Evolutionary conservation across 2,797 vertebrate genomes (phyloP).

Genomic region (Apogon talboti): DNA sequence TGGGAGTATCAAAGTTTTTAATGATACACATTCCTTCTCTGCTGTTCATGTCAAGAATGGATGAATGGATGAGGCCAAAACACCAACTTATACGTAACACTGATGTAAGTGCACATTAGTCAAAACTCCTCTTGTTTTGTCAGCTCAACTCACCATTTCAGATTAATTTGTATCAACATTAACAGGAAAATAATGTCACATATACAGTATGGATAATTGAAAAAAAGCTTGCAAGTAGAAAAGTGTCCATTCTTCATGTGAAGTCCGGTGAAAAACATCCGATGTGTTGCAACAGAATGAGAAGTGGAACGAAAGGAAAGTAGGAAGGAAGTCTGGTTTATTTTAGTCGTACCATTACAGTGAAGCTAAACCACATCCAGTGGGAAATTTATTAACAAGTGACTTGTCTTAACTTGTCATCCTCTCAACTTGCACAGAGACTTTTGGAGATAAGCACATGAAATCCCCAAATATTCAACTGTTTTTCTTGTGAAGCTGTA

Average conservation of each 20-base stretch:
- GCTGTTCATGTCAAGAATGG: neutral
- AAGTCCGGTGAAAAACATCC: slow-evolving; percentile 11
- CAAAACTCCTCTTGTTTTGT: slow-evolving; percentile 1
- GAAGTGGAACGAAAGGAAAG: slow-evolving; percentile 4
- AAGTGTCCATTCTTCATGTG: neutral
- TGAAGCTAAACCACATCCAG: accelerated
- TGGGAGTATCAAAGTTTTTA: neutral
- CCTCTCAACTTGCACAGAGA: neutral
- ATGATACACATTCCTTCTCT: neutral
- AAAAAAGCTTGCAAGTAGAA: slow-evolving; percentile 11
- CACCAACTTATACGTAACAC: neutral
- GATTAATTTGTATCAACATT: neutral
- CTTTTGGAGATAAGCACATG: too few species aligned
- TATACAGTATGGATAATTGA: neutral
- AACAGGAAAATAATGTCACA: neutral
- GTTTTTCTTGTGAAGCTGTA: too few species aligned
- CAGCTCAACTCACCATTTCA: too few species aligned
- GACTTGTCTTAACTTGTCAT: neutral
- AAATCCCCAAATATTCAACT: too few species aligned
- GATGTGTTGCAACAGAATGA: slow-evolving; percentile 21
- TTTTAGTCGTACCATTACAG: slow-evolving; percentile 7
- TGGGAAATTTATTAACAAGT: neutral
- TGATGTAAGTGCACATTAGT: neutral
- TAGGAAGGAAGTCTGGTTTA: slow-evolving; percentile 48
- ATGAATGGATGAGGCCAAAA: neutral